Evolutionary conservation across 2,888 invertebrate species (phyloP).

Genomic region (Poecilobothrus nobilitatus): DNA sequence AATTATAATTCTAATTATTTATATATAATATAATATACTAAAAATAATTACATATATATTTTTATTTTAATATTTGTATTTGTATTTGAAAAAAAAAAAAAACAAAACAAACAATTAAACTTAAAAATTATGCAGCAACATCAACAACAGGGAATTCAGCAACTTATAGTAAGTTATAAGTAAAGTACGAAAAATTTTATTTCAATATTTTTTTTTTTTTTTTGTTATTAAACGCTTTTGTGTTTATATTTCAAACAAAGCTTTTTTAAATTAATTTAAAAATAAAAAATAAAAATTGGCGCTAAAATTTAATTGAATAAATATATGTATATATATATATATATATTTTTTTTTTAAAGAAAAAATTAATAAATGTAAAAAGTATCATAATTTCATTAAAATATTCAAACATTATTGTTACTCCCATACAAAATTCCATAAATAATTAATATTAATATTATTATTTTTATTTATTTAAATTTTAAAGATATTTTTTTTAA

Average conservation of each 20-base stretch:
- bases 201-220: slow-evolving; percentile 12
- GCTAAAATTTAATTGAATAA: background rate
- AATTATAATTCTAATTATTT: too few relatives aligned
- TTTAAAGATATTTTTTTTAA: too few relatives aligned
- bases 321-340: too few relatives aligned
- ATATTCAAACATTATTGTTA: slow-evolving; percentile 12
- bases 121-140: slow-evolving; percentile 62
- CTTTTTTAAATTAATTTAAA: slow-evolving; percentile 20
- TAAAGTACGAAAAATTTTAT: slow-evolving; percentile 9
- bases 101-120: slow-evolving; percentile 18
- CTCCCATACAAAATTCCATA: too few relatives aligned
- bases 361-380: too few relatives aligned
- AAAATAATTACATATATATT: background rate
- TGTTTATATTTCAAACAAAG: slow-evolving; percentile 28
- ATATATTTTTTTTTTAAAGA: too few relatives aligned
- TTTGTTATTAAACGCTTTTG: slow-evolving; percentile 8
- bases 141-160: slow-evolving; percentile 85
- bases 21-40: too few relatives aligned
- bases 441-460: too few relatives aligned
- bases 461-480: too few relatives aligned
- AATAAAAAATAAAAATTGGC: slow-evolving; percentile 15
- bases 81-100: slow-evolving; percentile 15
- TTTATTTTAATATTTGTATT: background rate
- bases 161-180: slow-evolving; percentile 73
- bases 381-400: background rate